Evolutionary conservation across 64 coral and sea anemone species (phyloP), one percentile per base, ranked within the genome.

Genomic region (Astreopora myriophthalma): DNA sequence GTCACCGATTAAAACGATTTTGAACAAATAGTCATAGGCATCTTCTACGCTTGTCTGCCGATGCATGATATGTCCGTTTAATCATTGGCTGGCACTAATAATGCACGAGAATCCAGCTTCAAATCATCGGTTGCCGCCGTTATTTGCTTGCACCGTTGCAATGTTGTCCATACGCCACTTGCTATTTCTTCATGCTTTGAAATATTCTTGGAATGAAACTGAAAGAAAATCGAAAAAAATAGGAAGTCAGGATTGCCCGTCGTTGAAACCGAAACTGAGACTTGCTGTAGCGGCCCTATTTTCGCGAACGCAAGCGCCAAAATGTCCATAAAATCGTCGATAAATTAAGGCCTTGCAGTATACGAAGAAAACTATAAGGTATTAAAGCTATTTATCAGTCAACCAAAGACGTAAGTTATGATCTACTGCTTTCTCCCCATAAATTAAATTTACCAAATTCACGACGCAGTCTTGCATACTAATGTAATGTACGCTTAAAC

Each of bases 1-100:
- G 66, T 99, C 97, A 4, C 97, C 97, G 33, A 99, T 95, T 13
- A 99, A 78, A 16, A 99, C 97, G 35, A 90, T 89, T 72, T 99
- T 99, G 49, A 99, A 99, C 76, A 99, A 27, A 48, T 96, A 99
- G 22, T 95, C 94, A 35, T 99, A 99, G 32, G 88, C 75, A 20
- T 99, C 97, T 33, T 96, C 97, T 0, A 79, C 27, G 28, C 80
- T 97, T 3, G 48, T 22, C 81, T 97, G 91, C 87, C 81, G 87
- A 26, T 90, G 85, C 85, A 92, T 88, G 5, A 36, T 73, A 34
- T 33, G 17, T 20, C 7, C 14, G 34, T 73, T 34, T 36, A 66
- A 27, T 66, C 62, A 52, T 29, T 30, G 12, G 27, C 1, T 28
- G 16, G n/a, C n/a, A n/a, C n/a, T n/a, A n/a, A n/a, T n/a, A n/a